Base-by-base conservation (phyloP, 2,888 invertebrate species). In the Parascotia fuliginaria region DNA sequence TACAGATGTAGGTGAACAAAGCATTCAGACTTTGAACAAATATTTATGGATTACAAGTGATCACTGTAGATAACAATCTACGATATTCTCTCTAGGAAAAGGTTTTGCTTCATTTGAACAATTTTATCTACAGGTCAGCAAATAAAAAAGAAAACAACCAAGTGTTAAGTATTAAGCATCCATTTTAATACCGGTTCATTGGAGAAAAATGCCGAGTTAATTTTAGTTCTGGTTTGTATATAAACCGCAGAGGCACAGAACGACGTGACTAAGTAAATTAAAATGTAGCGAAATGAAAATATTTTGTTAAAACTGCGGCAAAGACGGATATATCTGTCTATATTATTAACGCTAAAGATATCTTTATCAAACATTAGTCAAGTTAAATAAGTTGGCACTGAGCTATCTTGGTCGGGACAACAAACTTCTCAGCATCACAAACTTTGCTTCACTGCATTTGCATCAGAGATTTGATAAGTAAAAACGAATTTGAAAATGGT, bases 361-460 rank as follows among this genome's bases (percentile, higher is more conserved):
- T 66, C 62, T 65, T 55, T 60, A 65, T 64, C 61, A 69, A 60
- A 57, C 47, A 51, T 38, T 51, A 47, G 43, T 51, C 42, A 45
- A 50, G 58, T 58, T 55, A 66, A 56, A 63, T 58, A 72, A 72
- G 64, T 71, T 71, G 60, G 55, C 52, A 52, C 57, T 38, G 67
- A 74, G 65, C 66, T 77, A 57, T 63, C 60, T 58, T 50, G 52
- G 38, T 38, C 41, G 54, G 33, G 60, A 66, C 57, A 63, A 59
- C 65, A 64, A 76, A 77, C 70, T 78, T 77, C n/a, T 19, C 12
- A 44, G 49, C 51, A 40, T 52, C 45, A 46, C 52, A 22, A 52
- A 65, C 50, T 64, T 63, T 48, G 60, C 65, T 57, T 53, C 54
- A 49, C 48, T 60, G 61, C 60, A 72, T 62, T 66, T 62, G 56